These are phyloP conservation scores for Lasioglossum morio DNA, from an alignment of 2,888 invertebrate species.

Conservation along the genomic window DNA sequence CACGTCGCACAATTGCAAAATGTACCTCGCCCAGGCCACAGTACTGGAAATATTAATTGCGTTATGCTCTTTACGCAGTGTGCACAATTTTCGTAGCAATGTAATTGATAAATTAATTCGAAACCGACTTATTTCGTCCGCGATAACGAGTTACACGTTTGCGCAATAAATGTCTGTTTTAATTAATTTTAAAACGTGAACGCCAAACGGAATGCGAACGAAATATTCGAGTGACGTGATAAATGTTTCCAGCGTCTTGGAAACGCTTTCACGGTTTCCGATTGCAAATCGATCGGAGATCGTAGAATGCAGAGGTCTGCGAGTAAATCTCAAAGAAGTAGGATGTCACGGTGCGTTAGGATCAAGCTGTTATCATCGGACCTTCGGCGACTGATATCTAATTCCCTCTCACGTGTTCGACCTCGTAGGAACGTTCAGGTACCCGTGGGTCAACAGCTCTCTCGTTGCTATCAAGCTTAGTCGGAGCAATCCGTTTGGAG, in stretches of 20 bases:
- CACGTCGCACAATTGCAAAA: background rate
- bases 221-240: background rate
- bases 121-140: background rate
- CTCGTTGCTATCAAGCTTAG: slow-evolving; percentile 6
- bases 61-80: background rate
- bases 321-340: background rate
- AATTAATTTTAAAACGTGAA: background rate
- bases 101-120: slow-evolving; percentile 2
- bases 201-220: background rate
- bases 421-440: slow-evolving; percentile 16
- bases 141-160: background rate
- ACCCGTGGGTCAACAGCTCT: slow-evolving; percentile 29
- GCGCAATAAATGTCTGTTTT: background rate
- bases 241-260: background rate
- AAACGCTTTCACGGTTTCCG: background rate
- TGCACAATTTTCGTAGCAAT: background rate
- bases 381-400: slow-evolving; percentile 21
- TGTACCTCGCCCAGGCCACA: background rate
- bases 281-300: background rate
- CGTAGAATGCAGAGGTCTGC: background rate
- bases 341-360: background rate
- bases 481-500: slow-evolving; percentile 38
- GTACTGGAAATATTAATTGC: background rate
- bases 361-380: background rate
- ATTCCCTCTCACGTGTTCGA: slow-evolving; percentile 19